A percentile compares a stretch with the other conserved stretches of the same genome.
phyloP scores from a whole-genome alignment of 1,140 invertebrate genomes.

The Arion vulgaris region DNA sequence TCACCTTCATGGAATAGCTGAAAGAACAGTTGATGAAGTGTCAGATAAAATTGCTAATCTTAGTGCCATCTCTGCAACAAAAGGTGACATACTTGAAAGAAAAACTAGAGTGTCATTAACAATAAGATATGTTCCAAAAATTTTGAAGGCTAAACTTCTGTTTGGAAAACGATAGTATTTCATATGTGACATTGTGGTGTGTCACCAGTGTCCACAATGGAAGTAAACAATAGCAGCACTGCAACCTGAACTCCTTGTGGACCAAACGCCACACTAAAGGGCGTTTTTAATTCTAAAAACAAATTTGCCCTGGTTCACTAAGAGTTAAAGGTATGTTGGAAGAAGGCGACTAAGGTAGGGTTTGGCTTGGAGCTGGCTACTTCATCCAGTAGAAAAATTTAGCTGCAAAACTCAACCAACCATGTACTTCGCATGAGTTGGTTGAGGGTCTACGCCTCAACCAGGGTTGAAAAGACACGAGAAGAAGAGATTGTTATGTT shows the following conservation, averaged over 20 bases:
- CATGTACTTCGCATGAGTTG: not conserved
- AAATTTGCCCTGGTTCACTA: too few relatives aligned
- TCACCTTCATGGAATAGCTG: conserved; percentile 92
- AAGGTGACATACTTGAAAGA: conserved; percentile 75
- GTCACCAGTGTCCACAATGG: too few relatives aligned
- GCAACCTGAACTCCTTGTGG: too few relatives aligned
- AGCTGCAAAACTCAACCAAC: not conserved
- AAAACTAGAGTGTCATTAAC: conserved; percentile 90
- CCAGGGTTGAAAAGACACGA: too few relatives aligned
- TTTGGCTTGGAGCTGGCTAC: too few relatives aligned
- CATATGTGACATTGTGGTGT: too few relatives aligned
- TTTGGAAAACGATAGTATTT: conserved; percentile 59
- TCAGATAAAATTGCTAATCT: conserved; percentile 81
- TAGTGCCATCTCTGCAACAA: conserved; percentile 49
- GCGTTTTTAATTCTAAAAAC: too few relatives aligned
- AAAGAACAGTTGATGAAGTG: conserved; percentile 81
- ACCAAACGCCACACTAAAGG: too few relatives aligned
- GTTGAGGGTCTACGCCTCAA: too few relatives aligned
- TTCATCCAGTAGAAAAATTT: too few relatives aligned
- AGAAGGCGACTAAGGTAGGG: not conserved
- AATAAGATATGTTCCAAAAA: conserved; percentile 93
- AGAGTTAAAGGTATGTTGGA: not conserved
- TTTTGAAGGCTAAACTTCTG: conserved; percentile 78
- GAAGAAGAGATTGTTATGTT: too few relatives aligned
- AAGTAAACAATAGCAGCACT: too few relatives aligned